Evolutionary conservation across 2,888 invertebrate species (phyloP), one percentile per base, ranked within the genome.

Genomic region (Drosophila koepferae): DNA sequence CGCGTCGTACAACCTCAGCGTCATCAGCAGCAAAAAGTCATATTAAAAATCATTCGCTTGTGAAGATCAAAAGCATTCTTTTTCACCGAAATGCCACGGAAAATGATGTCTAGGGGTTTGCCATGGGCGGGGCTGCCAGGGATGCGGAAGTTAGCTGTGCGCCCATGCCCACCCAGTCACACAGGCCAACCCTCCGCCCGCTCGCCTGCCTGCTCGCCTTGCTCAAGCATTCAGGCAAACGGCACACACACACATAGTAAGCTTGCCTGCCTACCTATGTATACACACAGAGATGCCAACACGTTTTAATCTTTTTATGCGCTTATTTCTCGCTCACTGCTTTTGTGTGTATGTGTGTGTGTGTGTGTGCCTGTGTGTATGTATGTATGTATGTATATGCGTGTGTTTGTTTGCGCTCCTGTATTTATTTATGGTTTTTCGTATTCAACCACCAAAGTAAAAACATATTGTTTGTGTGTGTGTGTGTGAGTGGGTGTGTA

Each of bases 21-120:
- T 73, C 76, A 67, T 71, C 76, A 66, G 49, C 81, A 79, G 66
- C 79, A 84, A 89, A 89, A 90, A 86, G 82, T 82, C 82, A 90
- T 92, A 91, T 92, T 91, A 91, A 91, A 91, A 91, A 92, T 89
- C 92, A 92, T 91, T 90, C 90, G 90, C 89, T 91, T 90, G 92
- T 90, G 91, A 92, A 91, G 92, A 92, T 91, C 91, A 92, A 91
- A 91, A 92, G 92, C 92, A 91, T 91, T 90, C 84, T 90, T 89
- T 90, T 86, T 88, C 78, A 90, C 86, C 89, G 74, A 86, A 86
- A 86, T 86, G 86, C 85, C 90, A 85, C 77, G 80, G 85, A 85
- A 85, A 85, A 85, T 87, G 88, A 85, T 74, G 85, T 43, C 43
- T 55, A 58, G 78, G 67, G 63, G 28, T 28, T 54, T 46, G 78